These are phyloP conservation scores for Brachionus koreanus DNA, from an alignment of 1,140 invertebrate genomes.

Conservation along the genomic window DNA sequence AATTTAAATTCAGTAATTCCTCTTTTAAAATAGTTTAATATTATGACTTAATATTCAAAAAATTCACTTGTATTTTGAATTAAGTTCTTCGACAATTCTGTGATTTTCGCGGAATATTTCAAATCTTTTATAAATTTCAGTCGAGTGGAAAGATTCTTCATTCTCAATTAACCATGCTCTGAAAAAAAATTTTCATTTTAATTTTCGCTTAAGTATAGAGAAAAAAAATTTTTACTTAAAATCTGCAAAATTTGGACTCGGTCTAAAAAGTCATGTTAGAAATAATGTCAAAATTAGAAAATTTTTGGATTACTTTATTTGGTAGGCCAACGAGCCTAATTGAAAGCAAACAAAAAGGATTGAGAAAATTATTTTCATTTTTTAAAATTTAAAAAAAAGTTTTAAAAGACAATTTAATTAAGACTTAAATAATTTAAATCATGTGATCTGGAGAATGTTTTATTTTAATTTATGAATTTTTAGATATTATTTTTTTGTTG, in stretches of 20 bases:
- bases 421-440: background rate
- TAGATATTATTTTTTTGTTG: background rate
- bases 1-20: constrained; percentile 46
- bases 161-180: constrained; percentile 45
- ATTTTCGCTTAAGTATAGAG: background rate
- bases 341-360: background rate
- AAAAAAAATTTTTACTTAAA: background rate
- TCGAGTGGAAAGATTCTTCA: constrained; percentile 44
- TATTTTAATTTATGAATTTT: background rate
- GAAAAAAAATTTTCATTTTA: background rate
- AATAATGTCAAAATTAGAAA: background rate
- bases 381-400: background rate
- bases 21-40: background rate
- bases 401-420: background rate
- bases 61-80: constrained; percentile 47
- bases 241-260: background rate
- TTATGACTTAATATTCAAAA: background rate
- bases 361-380: background rate
- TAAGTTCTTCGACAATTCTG: constrained; percentile 47
- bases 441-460: background rate
- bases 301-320: background rate
- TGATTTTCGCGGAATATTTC: constrained; percentile 48
- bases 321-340: background rate
- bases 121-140: constrained; percentile 46
- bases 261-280: background rate